Conservation (phyloP, 2,797 vertebrate genomes). For the Pachyuromys duprasi region DNA sequence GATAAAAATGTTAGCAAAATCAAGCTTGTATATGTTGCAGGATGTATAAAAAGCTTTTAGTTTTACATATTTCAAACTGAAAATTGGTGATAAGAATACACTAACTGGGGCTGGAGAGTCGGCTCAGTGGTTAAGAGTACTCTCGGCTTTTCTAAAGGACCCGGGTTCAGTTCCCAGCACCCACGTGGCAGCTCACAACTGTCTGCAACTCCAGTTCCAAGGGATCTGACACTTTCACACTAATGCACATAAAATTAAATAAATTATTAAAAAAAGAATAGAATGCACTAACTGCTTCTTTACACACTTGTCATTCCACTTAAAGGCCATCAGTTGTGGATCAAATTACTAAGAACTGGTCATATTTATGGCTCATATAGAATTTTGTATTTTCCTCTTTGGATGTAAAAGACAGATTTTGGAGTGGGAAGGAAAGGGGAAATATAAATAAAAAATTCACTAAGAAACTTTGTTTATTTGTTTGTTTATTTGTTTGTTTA, state of each 20-base stretch:
- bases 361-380: neutral
- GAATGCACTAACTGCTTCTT: neutral
- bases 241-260: too few species aligned
- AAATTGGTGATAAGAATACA: conserved; percentile 53
- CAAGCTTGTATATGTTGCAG: neutral
- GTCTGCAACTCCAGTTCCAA: too few species aligned
- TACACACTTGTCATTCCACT: conserved; percentile 39
- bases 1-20: conserved; percentile 54
- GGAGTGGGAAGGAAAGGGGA: neutral
- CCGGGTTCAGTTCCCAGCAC: too few species aligned
- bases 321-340: neutral
- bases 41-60: conserved; percentile 43
- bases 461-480: conserved; percentile 25
- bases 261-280: neutral
- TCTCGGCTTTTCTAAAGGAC: too few species aligned
- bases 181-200: too few species aligned
- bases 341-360: conserved; percentile 42
- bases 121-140: too few species aligned
- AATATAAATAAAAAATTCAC: neutral
- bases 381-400: conserved; percentile 46
- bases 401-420: conserved; percentile 12
- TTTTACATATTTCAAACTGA: conserved; percentile 52
- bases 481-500: too few species aligned
- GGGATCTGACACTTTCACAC: too few species aligned
- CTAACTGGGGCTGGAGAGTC: neutral